phyloP scores from a whole-genome alignment of 1,140 invertebrate genomes.

The Oryctes rhinoceros region DNA sequence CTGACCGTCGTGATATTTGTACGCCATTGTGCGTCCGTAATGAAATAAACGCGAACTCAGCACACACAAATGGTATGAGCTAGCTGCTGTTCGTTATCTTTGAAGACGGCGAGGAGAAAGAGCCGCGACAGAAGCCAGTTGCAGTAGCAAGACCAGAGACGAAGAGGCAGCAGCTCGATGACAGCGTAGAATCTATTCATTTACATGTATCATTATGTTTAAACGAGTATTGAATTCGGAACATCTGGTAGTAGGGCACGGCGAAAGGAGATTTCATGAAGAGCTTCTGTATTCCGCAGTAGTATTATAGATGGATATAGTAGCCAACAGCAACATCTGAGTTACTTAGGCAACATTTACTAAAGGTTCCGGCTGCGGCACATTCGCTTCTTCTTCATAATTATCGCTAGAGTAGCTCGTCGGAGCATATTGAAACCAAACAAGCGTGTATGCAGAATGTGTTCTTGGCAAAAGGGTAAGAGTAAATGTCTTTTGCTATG shows the following conservation, averaged over 20 bases:
- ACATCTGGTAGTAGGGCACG: constrained; percentile 2
- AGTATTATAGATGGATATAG: neutral
- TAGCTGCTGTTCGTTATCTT: constrained; percentile 23
- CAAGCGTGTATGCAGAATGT: too few relatives aligned
- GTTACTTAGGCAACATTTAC: too few relatives aligned
- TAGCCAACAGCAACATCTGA: too few relatives aligned
- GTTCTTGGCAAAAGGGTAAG: too few relatives aligned
- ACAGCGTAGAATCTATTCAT: constrained; percentile 36
- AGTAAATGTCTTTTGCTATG: too few relatives aligned
- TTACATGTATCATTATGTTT: constrained; percentile 37
- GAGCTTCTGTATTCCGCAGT: constrained; percentile 31
- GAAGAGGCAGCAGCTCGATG: constrained; percentile 17
- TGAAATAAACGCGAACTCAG: constrained; percentile 26
- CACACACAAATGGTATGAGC: constrained; percentile 12
- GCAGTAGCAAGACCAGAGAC: neutral
- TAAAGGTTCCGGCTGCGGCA: too few relatives aligned
- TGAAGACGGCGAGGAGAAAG: neutral
- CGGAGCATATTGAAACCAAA: too few relatives aligned
- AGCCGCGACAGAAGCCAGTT: neutral
- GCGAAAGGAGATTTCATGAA: neutral
- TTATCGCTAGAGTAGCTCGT: too few relatives aligned
- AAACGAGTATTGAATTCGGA: constrained; percentile 37
- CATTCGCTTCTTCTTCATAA: too few relatives aligned
- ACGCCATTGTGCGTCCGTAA: constrained; percentile 25
- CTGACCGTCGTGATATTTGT: constrained; percentile 22